Evolutionary conservation across 2,888 invertebrate species (phyloP).

Genomic region (Plebejus argus): DNA sequence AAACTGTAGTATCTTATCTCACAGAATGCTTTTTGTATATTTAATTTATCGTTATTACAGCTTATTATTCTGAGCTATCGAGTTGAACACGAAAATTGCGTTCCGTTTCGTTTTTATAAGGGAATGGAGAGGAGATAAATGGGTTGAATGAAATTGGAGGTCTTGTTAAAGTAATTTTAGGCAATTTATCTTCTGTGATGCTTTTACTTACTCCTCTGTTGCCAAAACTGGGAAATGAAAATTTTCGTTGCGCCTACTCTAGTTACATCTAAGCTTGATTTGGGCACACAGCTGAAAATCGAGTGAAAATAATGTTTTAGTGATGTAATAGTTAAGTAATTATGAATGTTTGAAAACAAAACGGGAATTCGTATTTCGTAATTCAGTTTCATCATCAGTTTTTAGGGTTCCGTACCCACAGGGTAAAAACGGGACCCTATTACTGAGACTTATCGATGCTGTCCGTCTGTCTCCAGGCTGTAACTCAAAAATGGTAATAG

Average conservation of each 20-base stretch:
- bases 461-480: no score
- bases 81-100: constrained; percentile 78
- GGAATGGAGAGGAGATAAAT: constrained; percentile 54
- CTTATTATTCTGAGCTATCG: constrained; percentile 80
- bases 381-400: no score
- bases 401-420: no score
- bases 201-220: constrained; percentile 21
- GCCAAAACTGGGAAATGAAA: constrained; percentile 13
- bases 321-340: no score
- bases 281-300: background rate
- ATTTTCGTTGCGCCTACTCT: background rate
- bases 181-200: constrained; percentile 45
- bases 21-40: background rate
- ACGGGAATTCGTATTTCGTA: no score
- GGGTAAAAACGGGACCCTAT: no score
- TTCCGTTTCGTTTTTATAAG: constrained; percentile 73
- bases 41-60: constrained; percentile 65
- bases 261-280: background rate
- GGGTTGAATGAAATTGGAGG: constrained; percentile 47
- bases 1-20: background rate
- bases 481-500: no score
- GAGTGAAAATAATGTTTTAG: background rate
- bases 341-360: no score
- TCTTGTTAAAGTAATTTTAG: constrained; percentile 53
- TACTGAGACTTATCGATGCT: no score